Percentiles rank a stretch among this genome's conserved stretches.
These are phyloP conservation scores for Drosophila sproati DNA, from an alignment of 1,140 invertebrate species.

Conservation along the genomic window DNA sequence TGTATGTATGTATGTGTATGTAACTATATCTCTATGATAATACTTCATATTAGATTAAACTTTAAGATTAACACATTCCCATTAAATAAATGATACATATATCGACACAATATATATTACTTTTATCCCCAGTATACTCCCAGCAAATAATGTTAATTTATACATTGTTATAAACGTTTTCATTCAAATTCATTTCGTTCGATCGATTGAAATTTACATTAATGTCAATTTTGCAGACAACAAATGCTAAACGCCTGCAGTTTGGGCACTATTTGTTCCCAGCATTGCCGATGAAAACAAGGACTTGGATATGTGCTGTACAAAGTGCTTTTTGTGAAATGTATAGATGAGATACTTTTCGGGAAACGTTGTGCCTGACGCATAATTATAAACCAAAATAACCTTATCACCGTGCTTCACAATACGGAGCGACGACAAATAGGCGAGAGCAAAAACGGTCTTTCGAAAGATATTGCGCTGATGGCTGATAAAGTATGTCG, in stretches of 20 bases:
- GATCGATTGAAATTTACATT: background rate
- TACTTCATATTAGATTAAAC: slow-evolving; percentile 19
- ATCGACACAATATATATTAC: slow-evolving; percentile 7
- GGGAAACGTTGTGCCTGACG: slow-evolving; percentile 50
- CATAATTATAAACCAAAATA: slow-evolving; percentile 63
- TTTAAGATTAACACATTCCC: slow-evolving; percentile 52
- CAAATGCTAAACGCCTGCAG: background rate
- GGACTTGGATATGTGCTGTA: slow-evolving; percentile 40
- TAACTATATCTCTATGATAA: slow-evolving; percentile 19
- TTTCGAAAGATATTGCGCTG: slow-evolving; percentile 46
- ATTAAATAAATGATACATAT: slow-evolving; percentile 36
- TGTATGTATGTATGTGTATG: slow-evolving; percentile 20
- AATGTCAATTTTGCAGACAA: background rate
- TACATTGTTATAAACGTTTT: too few species aligned
- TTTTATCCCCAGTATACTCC: too few species aligned
- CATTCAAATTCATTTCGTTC: background rate
- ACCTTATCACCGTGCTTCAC: slow-evolving; percentile 48
- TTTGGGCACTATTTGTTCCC: too few species aligned
- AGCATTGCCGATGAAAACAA: slow-evolving; percentile 30
- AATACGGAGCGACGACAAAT: slow-evolving; percentile 46
- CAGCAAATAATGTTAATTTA: too few species aligned
- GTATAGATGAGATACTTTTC: slow-evolving; percentile 74
- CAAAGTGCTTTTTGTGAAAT: slow-evolving; percentile 50
- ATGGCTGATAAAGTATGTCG: slow-evolving; percentile 30
- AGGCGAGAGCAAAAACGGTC: slow-evolving; percentile 57